Base-by-base conservation (phyloP, 2,797 vertebrate species). In the Acomys russatus region DNA sequence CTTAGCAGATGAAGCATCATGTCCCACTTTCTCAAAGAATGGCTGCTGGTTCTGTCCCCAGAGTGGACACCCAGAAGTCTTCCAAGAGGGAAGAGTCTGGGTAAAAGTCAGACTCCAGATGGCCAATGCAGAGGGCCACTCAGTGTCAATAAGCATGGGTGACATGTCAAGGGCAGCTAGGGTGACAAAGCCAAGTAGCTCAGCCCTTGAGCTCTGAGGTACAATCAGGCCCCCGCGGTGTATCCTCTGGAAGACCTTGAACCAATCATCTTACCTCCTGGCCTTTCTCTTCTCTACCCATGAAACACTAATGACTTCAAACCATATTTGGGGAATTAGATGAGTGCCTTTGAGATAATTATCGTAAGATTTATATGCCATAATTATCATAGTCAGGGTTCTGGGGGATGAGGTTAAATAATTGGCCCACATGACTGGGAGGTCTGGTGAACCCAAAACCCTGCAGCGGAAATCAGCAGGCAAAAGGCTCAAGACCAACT, bases 301-400 rank as follows among this genome's bases (percentile, higher is more conserved):
- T 76, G 78, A 91, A 83, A 70, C 2, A 20, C 30, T 51, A 51
- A 87, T 11, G 64, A 83, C 51, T 15, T 88, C 64, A 59, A 20
- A 73, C 9, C 51, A 49, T 59, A 38, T 63, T 79, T 96, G 14
- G 51, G 79, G 95, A 90, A 63, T 91, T 49, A 77, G 54, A 73
- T 25, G 28, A 85, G 71, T 35, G 85, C 17, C 78, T 80, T 91
- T 71, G 61, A 92, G 88, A 79, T 71, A 64, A 14, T 28, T 68
- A 38, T 10, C 3, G 1, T 30, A 6, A 6, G n/a, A 17, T 33
- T 23, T 87, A 33, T 30, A 64, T 44, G 44, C 35, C n/a, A 10
- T 83, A 83, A 83, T 83, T 83, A 30, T 28, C 59, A 64, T 68
- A 44, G 22, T 68, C 63, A 64, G n/a, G n/a, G 5, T 82, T 70